phyloP scores from a whole-genome alignment of 2,797 vertebrate genomes.

The Channa striata region DNA sequence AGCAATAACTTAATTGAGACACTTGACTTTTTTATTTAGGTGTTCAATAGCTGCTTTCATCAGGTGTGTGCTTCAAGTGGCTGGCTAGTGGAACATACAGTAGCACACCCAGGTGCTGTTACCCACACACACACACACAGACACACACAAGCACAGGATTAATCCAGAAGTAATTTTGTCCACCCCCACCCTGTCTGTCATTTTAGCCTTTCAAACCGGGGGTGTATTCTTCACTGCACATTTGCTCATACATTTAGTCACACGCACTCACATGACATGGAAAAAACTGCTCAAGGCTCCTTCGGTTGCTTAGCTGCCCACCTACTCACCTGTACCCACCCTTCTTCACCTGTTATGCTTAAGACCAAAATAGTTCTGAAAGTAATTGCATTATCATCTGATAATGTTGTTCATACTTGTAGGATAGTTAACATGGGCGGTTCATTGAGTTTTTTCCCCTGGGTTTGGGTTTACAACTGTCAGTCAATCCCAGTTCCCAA shows the following conservation, averaged over 20 bases:
- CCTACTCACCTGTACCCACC: constrained; percentile 64
- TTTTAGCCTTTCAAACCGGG: constrained; percentile 53
- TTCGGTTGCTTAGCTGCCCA: constrained; percentile 74
- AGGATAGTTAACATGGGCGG: constrained; percentile 41
- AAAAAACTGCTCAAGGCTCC: constrained; percentile 62
- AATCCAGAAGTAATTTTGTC: constrained; percentile 57
- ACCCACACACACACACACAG: constrained; percentile 9
- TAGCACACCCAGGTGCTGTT: constrained; percentile 48
- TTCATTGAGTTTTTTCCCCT: constrained; percentile 44
- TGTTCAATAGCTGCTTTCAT: constrained; percentile 57
- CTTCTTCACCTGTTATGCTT: constrained; percentile 60
- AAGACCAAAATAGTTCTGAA: constrained; percentile 54
- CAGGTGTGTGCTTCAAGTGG: constrained; percentile 65
- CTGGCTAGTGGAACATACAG: constrained; percentile 31
- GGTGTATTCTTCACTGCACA: constrained; percentile 41
- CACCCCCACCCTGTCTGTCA: constrained; percentile 72
- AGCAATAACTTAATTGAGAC: constrained; percentile 60
- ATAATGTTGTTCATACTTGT: constrained; percentile 66
- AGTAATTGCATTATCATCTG: constrained; percentile 41
- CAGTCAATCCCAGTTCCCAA: constrained; percentile 50
- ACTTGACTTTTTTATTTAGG: constrained; percentile 51
- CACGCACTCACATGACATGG: constrained; percentile 39
- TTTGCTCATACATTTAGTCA: constrained; percentile 28
- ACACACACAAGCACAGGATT: constrained; percentile 43
- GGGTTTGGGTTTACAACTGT: constrained; percentile 56